Evolutionary conservation across 1,140 invertebrate species (phyloP), one percentile per base, ranked within the genome.

Genomic region (Zaprionus gabonicus): DNA sequence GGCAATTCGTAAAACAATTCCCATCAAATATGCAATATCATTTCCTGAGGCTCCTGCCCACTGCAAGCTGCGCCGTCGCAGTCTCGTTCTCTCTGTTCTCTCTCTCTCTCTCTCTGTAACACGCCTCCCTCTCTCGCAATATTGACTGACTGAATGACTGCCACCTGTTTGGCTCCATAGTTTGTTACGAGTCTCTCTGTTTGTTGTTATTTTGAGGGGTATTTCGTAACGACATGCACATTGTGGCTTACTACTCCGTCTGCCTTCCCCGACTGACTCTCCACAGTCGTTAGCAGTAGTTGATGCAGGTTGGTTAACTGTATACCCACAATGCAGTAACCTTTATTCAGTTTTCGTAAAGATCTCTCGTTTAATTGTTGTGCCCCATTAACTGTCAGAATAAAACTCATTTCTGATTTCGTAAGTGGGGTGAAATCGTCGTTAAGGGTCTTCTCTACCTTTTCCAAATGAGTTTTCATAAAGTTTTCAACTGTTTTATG

Each of bases 181-280:
- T 57, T 66, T 65, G 68, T 44, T 58, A 67, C 36, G 38, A 56
- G 38, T 58, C 20, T 53, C 10, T 51, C 41, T 44, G 67, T 65
- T 23, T 80, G 74, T 75, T 71, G 56, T 44, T 74, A 31, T 78
- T 81, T 81, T 53, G 57, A 67, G 69, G 41, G 15, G 70, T 60
- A 69, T 84, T 62, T 84, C 73, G 66, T 84, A 84, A 84, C 81
- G 28, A 69, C 80, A 68, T 75, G 77, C 68, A 72, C 77, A 84
- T 70, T 80, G 72, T 65, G 68, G 68, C 67, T 34, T 34, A 34
- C 31, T 67, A 76, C 31, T 38, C 51, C 34, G 34, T 46, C 73
- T 65, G 25, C 28, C 60, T n/a, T 15, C 17, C 44, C 28, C 31
- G 31, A 34, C 31, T 34, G 9, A 9, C 17, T 13, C 60, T 23